A percentile compares a stretch with the other conserved stretches of the same genome.
These are phyloP conservation scores for Proterorhinus semilunaris DNA, from an alignment of 2,113 vertebrate genomes.

Conservation along the genomic window DNA sequence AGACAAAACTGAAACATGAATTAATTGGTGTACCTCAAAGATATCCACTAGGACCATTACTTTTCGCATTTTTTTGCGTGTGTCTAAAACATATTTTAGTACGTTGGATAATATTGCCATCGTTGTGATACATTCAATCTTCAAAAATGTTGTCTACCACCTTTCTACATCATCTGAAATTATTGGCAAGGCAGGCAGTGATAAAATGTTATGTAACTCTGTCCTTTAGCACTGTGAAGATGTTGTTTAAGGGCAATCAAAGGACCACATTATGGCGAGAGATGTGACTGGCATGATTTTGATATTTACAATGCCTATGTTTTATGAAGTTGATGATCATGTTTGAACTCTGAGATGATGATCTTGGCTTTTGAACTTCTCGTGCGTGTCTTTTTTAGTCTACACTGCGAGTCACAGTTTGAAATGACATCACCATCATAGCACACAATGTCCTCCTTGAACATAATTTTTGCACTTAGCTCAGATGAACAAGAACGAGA, in stretches of 20 bases:
- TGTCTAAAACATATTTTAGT: no score
- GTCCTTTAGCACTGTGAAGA: not conserved
- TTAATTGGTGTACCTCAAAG: not conserved
- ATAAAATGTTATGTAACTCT: not conserved
- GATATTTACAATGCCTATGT: no score
- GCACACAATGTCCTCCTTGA: not conserved
- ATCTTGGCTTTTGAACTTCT: not conserved
- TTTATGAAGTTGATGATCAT: no score
- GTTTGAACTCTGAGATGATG: no score
- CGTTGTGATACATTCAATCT: no score
- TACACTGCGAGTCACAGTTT: not conserved
- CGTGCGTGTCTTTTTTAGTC: not conserved
- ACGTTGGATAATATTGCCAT: no score
- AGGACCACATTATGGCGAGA: no score
- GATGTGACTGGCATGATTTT: no score
- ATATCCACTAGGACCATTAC: not conserved
- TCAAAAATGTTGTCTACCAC: no score
- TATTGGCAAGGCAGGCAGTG: no score
- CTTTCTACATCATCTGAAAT: no score
- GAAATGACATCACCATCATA: not conserved
- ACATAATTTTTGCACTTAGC: constrained; percentile 7
- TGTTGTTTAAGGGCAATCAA: not conserved
- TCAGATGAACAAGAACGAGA: constrained; percentile 4
- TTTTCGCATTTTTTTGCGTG: not conserved
- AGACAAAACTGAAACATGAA: not conserved